Base-by-base conservation (phyloP, 2,888 invertebrate genomes). In the Spodoptera littoralis region DNA sequence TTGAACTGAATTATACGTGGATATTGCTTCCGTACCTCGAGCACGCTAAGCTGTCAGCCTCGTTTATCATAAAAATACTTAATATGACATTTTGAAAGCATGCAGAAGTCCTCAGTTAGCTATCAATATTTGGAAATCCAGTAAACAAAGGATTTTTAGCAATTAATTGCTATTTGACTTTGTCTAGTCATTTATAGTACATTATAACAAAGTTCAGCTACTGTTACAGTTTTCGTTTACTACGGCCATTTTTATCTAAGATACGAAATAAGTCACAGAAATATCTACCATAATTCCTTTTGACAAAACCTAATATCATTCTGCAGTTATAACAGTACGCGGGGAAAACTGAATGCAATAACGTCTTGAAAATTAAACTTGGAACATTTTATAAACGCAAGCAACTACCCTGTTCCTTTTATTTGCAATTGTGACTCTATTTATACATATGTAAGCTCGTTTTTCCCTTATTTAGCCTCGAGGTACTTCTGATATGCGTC, bases 221-320 rank as follows among this genome's bases (percentile, higher is more conserved):
- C 36, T 8, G 9, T 36, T 9, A 36, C 36, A 6, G 8, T 36
- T 36, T 36, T 36, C 36, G 6, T 9, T 36, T 36, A 5, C 36
- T 9, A 9, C 36, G 36, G 36, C 1, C 36, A 36, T 36, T 36
- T 36, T 11, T 11, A 8, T 12, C 22, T 43, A 56, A 53, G 4
- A 60, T 65, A 50, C 30, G 60, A 60, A 57, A 45, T 53, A 60
- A 13, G 43, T 49, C 60, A 57, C 58, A 54, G 22, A 65, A 60
- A 60, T 59, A 44, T 55, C 13, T 47, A 56, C 43, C 43, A 53
- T 62, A 60, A 55, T 63, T 63, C 54, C 57, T 56, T 68, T 55
- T 60, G 60, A 73, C 60, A 63, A 63, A 63, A 58, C 58, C 51
- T 68, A 59, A 68, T 68, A 64, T 42, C 44, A 22, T 49, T 36